phyloP scores from a whole-genome alignment of 2,888 invertebrate genomes.

The Leptinotarsa juncta region DNA sequence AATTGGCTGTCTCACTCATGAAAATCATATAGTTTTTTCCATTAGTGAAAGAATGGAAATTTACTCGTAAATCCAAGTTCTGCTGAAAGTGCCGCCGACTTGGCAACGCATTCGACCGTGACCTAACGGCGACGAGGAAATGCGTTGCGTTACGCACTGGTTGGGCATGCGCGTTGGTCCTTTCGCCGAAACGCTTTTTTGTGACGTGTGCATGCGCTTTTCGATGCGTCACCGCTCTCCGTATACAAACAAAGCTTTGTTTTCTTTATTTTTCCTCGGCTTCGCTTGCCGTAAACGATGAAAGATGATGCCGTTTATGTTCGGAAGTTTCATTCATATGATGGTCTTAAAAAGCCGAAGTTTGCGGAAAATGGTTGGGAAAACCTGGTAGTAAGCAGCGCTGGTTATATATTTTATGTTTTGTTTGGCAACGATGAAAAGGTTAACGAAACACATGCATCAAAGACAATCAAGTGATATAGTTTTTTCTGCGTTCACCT shows the following conservation, averaged over 20 bases:
- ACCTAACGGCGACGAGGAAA: constrained; percentile 62
- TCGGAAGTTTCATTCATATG: constrained; percentile 22
- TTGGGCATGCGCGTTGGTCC: constrained; percentile 47
- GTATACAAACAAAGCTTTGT: constrained; percentile 39
- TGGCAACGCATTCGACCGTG: constrained; percentile 55
- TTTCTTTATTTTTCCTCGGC: constrained; percentile 29
- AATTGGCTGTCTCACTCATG: too few relatives aligned
- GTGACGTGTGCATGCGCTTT: constrained; percentile 48
- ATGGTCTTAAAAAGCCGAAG: background rate
- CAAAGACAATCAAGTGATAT: too few relatives aligned
- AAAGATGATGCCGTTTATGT: constrained; percentile 21
- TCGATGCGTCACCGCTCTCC: constrained; percentile 43
- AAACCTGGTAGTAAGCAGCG: background rate
- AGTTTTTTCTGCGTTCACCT: too few relatives aligned
- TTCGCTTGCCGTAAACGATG: constrained; percentile 13
- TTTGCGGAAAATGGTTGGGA: background rate
- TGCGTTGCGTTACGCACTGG: constrained; percentile 61
- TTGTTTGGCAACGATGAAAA: too few relatives aligned
- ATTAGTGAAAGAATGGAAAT: too few relatives aligned
- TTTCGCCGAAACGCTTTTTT: constrained; percentile 35
- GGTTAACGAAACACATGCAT: too few relatives aligned
- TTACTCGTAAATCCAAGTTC: background rate
- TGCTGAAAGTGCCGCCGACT: constrained; percentile 5
- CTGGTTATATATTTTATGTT: too few relatives aligned
- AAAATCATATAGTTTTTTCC: too few relatives aligned